phyloP scores from a whole-genome alignment of 1,140 invertebrate genomes.

The Drosophila takahashii region DNA sequence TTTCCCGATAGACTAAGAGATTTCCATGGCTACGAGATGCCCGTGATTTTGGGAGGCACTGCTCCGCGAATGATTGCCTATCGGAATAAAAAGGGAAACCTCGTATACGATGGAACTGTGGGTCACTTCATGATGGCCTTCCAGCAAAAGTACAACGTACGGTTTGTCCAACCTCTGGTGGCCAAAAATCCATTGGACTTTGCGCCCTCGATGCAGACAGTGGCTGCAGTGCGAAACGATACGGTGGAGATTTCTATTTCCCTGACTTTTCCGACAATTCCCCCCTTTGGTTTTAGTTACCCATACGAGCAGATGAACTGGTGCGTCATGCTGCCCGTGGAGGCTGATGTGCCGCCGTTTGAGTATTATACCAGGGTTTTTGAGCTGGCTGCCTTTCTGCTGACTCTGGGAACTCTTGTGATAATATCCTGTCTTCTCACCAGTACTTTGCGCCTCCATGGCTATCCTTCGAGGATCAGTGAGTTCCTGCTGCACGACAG shows the following conservation, averaged over 20 bases:
- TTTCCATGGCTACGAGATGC: conserved; percentile 48
- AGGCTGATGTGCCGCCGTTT: conserved; percentile 62
- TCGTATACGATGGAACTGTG: conserved; percentile 57
- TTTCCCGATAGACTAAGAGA: conserved; percentile 63
- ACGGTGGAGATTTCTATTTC: conserved; percentile 67
- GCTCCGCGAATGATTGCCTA: conserved; percentile 65
- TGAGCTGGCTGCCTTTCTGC: conserved; percentile 57
- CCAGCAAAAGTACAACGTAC: conserved; percentile 58
- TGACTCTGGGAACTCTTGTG: conserved; percentile 43
- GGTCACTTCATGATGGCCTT: conserved; percentile 71
- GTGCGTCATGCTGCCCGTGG: conserved; percentile 72
- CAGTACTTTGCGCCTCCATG: conserved; percentile 46
- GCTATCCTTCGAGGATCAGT: conserved; percentile 41
- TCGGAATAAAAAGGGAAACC: conserved; percentile 32
- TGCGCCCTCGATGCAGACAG: conserved; percentile 47
- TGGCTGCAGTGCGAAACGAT: conserved; percentile 58
- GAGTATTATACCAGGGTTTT: conserved; percentile 73
- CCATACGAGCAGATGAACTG: conserved; percentile 69
- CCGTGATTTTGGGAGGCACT: conserved; percentile 58
- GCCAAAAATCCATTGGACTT: conserved; percentile 18
- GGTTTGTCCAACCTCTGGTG: conserved; percentile 44
- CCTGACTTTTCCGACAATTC: conserved; percentile 55
- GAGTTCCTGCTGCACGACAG: conserved; percentile 69
- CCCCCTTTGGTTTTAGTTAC: conserved; percentile 50
- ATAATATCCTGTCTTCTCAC: conserved; percentile 49